Percentiles rank a stretch among this genome's conserved stretches.
Evolutionary conservation across 2,113 vertebrate genomes (phyloP).

Genomic region (human (Homo sapiens)): DNA sequence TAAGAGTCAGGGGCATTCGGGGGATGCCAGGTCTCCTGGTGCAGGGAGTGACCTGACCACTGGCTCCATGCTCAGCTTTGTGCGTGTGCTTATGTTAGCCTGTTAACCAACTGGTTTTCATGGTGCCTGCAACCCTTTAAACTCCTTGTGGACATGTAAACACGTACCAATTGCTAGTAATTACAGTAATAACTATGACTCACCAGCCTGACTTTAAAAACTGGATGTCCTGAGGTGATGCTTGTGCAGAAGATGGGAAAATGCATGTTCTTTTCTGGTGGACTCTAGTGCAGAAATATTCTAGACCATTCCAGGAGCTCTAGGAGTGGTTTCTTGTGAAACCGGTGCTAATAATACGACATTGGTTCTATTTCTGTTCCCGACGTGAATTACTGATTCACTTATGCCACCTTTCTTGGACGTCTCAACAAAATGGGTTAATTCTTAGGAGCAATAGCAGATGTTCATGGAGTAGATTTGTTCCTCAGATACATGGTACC

Average conservation of each 20-base stretch:
- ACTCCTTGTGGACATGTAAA: neutral
- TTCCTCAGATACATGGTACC: neutral
- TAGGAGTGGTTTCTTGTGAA: neutral
- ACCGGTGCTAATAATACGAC: neutral
- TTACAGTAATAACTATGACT: neutral
- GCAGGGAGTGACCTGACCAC: too few relatives aligned
- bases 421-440: neutral
- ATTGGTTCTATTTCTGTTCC: neutral
- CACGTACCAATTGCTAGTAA: neutral
- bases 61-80: neutral
- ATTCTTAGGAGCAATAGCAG: neutral
- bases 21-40: neutral
- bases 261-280: rapidly evolving
- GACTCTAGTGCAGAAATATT: neutral
- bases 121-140: neutral
- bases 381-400: neutral
- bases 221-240: neutral
- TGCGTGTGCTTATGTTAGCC: neutral
- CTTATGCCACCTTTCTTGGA: neutral
- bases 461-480: neutral
- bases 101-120: neutral
- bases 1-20: conserved; percentile 28
- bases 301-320: neutral
- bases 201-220: neutral
- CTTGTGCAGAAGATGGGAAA: neutral